These are phyloP conservation scores for Cheumatopsyche charites DNA, from an alignment of 1,140 invertebrate species.

Conservation along the genomic window DNA sequence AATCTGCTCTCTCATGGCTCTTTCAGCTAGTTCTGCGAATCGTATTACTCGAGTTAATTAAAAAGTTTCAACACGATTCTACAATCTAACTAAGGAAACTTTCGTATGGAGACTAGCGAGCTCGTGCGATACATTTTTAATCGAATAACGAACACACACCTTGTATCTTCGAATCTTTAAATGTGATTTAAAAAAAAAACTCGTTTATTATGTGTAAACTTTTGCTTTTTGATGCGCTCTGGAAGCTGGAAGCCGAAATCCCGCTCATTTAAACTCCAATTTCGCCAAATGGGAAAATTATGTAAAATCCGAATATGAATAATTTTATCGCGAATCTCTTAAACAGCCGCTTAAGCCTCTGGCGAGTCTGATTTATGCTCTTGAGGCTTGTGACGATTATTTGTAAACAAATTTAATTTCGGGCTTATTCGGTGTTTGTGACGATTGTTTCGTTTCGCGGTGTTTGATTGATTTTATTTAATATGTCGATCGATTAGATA, in stretches of 20 bases:
- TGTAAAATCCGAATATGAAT: slow-evolving; percentile 33
- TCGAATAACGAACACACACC: not conserved
- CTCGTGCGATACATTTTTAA: not conserved
- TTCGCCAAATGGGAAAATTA: slow-evolving; percentile 29
- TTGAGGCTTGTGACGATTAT: slow-evolving; percentile 3
- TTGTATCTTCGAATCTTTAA: not conserved
- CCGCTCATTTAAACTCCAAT: slow-evolving; percentile 26
- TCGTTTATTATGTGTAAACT: not conserved
- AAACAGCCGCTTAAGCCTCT: slow-evolving; percentile 25
- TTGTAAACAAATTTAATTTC: slow-evolving; percentile 26
- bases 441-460: no score
- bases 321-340: slow-evolving; percentile 21
- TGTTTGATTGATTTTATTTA: no score
- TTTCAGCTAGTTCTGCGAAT: not conserved
- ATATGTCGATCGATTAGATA: no score
- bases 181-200: not conserved
- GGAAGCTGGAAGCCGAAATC: not conserved
- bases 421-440: not conserved
- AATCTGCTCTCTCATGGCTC: not conserved
- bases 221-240: not conserved
- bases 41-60: slow-evolving; percentile 12
- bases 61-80: slow-evolving; percentile 24
- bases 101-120: not conserved
- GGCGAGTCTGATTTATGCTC: slow-evolving; percentile 26
- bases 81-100: slow-evolving; percentile 3